Evolutionary conservation across 1,140 invertebrate genomes (phyloP).

Genomic region (Andrena cerasifolii): DNA sequence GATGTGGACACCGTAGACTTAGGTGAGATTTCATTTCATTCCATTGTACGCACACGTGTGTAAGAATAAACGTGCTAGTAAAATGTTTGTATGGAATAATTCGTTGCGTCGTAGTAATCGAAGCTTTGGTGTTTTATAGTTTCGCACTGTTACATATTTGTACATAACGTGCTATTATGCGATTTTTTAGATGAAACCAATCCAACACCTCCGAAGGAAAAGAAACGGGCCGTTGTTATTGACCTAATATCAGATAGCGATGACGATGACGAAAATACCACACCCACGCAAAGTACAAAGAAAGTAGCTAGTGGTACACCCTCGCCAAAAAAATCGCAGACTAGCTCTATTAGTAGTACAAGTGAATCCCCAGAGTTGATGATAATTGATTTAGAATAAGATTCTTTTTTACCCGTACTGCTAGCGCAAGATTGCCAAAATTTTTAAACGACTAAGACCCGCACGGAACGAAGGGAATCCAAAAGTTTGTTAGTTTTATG

Average conservation of each 20-base stretch:
- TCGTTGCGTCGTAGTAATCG: neutral
- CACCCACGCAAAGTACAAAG: conserved; percentile 71
- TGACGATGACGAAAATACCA: conserved; percentile 73
- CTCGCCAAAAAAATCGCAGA: conserved; percentile 75
- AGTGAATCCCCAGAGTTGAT: conserved; percentile 80
- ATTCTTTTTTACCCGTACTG: conserved; percentile 24
- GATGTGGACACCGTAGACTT: conserved; percentile 80
- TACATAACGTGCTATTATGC: neutral
- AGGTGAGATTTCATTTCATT: conserved; percentile 63
- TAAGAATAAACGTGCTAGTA: neutral
- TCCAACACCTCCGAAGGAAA: conserved; percentile 68
- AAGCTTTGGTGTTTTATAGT: conserved; percentile 18
- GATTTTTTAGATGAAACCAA: conserved; percentile 76
- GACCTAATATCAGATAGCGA: conserved; percentile 81
- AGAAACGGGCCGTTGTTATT: conserved; percentile 78
- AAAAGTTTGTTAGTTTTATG: conserved; percentile 11
- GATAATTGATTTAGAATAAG: conserved; percentile 81
- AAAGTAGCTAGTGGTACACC: conserved; percentile 60
- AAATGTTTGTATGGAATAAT: neutral
- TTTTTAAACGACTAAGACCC: neutral
- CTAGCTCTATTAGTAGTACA: conserved; percentile 78
- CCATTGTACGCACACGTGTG: neutral
- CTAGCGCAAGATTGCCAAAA: conserved; percentile 23
- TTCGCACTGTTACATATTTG: neutral
- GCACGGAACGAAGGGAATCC: neutral